Evolutionary conservation across 92 coral and sea anemone genomes (phyloP).

Genomic region (Palythoa grandiflora): DNA sequence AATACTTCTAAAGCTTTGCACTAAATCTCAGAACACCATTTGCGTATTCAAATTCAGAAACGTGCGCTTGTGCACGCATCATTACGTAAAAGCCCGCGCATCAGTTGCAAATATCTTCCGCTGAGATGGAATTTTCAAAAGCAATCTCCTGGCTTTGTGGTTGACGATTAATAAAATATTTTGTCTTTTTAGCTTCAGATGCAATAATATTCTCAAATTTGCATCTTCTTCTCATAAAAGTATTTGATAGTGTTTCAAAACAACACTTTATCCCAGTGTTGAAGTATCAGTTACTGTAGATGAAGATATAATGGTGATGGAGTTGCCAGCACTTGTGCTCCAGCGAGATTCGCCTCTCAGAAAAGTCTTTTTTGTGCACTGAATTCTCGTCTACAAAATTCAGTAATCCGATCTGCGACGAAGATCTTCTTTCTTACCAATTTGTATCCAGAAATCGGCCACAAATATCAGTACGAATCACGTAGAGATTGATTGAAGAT

Average conservation of each 20-base stretch:
- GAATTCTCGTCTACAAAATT: background rate
- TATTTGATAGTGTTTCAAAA: background rate
- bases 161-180: background rate
- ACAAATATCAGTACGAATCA: background rate
- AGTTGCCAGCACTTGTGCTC: background rate
- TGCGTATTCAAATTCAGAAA: background rate
- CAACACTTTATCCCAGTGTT: background rate
- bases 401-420: background rate
- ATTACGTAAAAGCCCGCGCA: background rate
- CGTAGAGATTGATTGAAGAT: background rate
- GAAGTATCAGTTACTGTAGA: background rate
- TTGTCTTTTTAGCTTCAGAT: background rate
- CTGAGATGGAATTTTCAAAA: background rate
- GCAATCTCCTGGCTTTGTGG: slow-evolving; percentile 11
- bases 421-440: background rate
- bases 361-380: background rate
- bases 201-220: background rate
- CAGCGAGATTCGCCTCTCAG: background rate
- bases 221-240: background rate
- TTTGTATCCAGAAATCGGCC: background rate
- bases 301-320: background rate
- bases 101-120: background rate
- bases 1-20: background rate
- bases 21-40: background rate
- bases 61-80: background rate